Evolutionary conservation across 2,888 invertebrate genomes (phyloP), one percentile per base, ranked within the genome.

Genomic region (Drosophila percnosoma): DNA sequence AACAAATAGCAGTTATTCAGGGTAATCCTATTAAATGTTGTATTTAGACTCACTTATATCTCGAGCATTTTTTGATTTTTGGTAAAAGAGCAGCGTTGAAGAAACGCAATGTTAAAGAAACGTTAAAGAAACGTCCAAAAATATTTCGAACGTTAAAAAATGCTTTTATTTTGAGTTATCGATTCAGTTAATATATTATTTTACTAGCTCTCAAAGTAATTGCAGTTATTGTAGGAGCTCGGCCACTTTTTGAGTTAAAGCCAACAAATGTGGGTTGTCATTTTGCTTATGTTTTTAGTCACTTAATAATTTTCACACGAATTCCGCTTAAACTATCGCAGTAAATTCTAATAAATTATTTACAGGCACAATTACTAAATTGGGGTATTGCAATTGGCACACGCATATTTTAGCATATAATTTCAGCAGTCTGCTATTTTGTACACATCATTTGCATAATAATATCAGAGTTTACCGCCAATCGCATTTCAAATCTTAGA

Each of bases 371-470:
- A 29, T 29, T 62, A 21, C 11, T 2, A 11, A 63, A n/a, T 45
- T 21, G 2, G 18, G 11, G n/a, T 33, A n/a, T 40, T 27, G 7
- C 18, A 27, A 27, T 63, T 40, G 33, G 27, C 18, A 24, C 18
- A 59, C 33, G 58, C 45, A 48, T 48, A 48, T 59, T 34, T 21
- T 8, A 21, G 15, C 29, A 57, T 40, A 31, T 15, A 29, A 21
- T 57, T 10, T 31, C 2, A 55, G 13, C 10, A 27, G 33, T 27
- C 18, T 60, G 11, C 15, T n/a, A 52, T 5, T 36, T 24, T 7
- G 13, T 8, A 7, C n/a, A 13, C 42, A 34, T n/a, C 21, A 45
- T 24, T 36, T 67, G 24, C 38, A 67, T 40, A 57, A 36, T 24
- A 40, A 5, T 24, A 57, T 57, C 40, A 15, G n/a, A 29, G 29